phyloP scores from a whole-genome alignment of 2,113 vertebrate species.

The Mesitornis unicolor region DNA sequence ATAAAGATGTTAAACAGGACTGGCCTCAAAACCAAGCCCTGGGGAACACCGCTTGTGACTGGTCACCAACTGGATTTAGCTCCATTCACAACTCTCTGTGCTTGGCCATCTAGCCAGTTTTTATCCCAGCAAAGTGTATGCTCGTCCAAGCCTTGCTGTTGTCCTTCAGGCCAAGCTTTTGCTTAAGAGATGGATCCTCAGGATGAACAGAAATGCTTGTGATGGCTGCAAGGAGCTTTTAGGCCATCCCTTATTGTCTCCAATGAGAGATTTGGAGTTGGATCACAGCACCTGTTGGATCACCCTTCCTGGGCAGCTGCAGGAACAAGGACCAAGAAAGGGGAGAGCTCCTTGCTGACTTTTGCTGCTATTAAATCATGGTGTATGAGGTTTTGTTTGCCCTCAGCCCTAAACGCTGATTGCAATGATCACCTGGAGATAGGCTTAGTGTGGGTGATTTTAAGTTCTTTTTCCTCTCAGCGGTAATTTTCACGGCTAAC shows the following conservation, averaged over 20 bases:
- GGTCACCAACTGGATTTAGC: too few relatives aligned
- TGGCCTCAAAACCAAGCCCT: too few relatives aligned
- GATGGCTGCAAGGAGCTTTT: neutral
- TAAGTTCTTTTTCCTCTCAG: neutral
- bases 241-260: neutral
- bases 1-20: too few relatives aligned
- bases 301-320: neutral
- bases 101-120: too few relatives aligned
- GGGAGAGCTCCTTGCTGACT: neutral
- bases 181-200: too few relatives aligned
- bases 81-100: too few relatives aligned
- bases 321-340: neutral
- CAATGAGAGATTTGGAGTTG: neutral
- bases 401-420: neutral
- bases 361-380: neutral
- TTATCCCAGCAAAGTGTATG: too few relatives aligned
- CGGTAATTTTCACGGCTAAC: neutral
- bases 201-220: accelerated
- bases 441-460: too few relatives aligned
- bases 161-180: too few relatives aligned
- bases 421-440: neutral
- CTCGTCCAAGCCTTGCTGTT: too few relatives aligned
- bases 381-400: neutral
- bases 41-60: too few relatives aligned
- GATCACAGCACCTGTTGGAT: neutral